Evolutionary conservation across 1,140 invertebrate genomes (phyloP).

Genomic region (Psix sp.): DNA sequence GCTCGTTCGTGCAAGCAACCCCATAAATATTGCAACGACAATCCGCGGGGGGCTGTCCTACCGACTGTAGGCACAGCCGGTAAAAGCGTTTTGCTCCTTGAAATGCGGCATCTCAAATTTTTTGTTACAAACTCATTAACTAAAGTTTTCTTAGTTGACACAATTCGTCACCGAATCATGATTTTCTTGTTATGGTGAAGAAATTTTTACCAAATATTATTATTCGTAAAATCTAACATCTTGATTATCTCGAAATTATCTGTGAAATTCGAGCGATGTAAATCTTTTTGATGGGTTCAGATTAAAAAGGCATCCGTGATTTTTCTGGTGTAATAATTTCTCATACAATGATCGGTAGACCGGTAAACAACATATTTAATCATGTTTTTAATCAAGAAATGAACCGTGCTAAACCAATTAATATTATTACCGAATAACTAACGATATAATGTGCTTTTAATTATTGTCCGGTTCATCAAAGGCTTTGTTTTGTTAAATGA

Average conservation of each 20-base stretch:
- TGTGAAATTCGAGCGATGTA: too few species aligned
- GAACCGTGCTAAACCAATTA: conserved; percentile 34
- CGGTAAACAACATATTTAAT: conserved; percentile 26
- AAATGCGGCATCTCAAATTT: conserved; percentile 15
- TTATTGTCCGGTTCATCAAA: conserved; percentile 41
- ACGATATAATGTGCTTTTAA: conserved; percentile 31
- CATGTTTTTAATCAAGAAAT: conserved; percentile 32
- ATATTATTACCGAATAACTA: conserved; percentile 29
- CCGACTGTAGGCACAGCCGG: conserved; percentile 38
- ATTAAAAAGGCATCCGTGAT: too few species aligned
- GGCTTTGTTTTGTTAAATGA: conserved; percentile 36
- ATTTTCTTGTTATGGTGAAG: too few species aligned
- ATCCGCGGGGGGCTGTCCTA: conserved; percentile 52
- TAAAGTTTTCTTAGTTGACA: neutral
- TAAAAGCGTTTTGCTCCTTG: conserved; percentile 48
- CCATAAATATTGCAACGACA: conserved; percentile 62
- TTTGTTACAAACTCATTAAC: conserved; percentile 26
- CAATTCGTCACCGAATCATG: too few species aligned
- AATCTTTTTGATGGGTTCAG: too few species aligned
- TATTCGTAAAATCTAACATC: too few species aligned
- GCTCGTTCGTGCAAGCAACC: conserved; percentile 64
- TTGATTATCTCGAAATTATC: too few species aligned
- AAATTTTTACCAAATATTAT: too few species aligned
- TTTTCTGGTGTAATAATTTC: too few species aligned
- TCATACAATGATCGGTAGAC: too few species aligned